Evolutionary conservation across 1,140 invertebrate genomes (phyloP).

Genomic region (Colletes gigas): DNA sequence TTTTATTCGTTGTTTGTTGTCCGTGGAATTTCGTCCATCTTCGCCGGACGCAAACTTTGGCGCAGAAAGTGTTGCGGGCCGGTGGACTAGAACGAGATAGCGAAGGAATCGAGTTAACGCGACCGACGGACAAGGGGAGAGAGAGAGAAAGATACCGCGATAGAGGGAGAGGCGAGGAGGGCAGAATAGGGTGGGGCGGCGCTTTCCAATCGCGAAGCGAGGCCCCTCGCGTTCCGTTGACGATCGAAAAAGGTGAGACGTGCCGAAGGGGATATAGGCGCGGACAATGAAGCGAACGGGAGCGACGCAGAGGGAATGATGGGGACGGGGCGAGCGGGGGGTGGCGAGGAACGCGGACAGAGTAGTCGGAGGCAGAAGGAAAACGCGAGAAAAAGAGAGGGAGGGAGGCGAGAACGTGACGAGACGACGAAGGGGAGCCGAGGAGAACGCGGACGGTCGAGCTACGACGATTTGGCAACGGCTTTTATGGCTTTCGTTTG

Average conservation of each 20-base stretch:
- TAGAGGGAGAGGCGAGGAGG: conserved; percentile 19
- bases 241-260: conserved; percentile 76
- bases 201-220: conserved; percentile 72
- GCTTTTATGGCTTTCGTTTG: conserved; percentile 76
- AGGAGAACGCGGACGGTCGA: conserved; percentile 9
- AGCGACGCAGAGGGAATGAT: conserved; percentile 45
- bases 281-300: conserved; percentile 72
- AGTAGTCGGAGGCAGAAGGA: conserved; percentile 38
- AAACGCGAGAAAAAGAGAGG: conserved; percentile 32
- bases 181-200: conserved; percentile 60
- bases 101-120: conserved; percentile 26
- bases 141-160: conserved; percentile 52
- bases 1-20: too few species aligned
- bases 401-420: conserved; percentile 48
- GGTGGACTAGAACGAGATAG: background rate
- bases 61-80: background rate
- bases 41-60: too few species aligned
- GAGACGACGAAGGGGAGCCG: conserved; percentile 26
- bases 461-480: conserved; percentile 74
- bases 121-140: conserved; percentile 12
- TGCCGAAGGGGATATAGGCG: conserved; percentile 72
- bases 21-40: too few species aligned
- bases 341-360: conserved; percentile 1
- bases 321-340: conserved; percentile 3
- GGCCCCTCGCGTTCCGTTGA: conserved; percentile 55